Evolutionary conservation across 2,113 vertebrate species (phyloP), one percentile per base, ranked within the genome.

Genomic region (Grantiella picta): DNA sequence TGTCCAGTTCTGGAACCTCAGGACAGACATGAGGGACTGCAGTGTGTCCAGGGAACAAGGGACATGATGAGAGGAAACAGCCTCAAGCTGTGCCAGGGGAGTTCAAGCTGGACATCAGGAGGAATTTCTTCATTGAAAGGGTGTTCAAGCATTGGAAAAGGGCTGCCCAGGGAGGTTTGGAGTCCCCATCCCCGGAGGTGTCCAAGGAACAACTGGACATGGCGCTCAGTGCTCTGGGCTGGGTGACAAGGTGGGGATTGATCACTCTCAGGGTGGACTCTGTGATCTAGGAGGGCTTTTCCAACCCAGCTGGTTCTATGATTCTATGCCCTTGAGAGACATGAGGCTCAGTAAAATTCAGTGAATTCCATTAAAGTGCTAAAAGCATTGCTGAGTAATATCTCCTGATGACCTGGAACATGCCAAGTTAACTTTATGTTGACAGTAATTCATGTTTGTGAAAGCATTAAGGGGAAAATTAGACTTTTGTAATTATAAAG

Each of bases 201-300:
- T 21, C 21, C 50, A 12, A 31, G 21, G 31, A 25, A 19, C 1
- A 7, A 3, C 17, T 27, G 50, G 17, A 10, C 0, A 0, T 65
- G 35, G 22, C 27, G 44, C 31, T 50, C 25, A 22, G 25, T 28
- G 59, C 7, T 59, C 27, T 44, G 36, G 35, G 17, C 33, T n/a
- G 52, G 36, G 7, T 18, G 22, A 57, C 15, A 25, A 19, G 31
- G 25, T 50, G 18, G 14, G 57, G 21, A 50, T 33, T 44, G 45
- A 28, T 50, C 0, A 0, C 15, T 19, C 68, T 33, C 60, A 33
- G 33, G 12, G 23, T 57, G 44, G 15, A 42, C 22, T 57, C 0
- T 0, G 15, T 23, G 36, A 22, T 42, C 44, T 36, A 23, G 27
- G 44, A 50, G 31, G 7, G 10, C 8, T 89, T 72, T 65, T 65